Base-by-base conservation (phyloP, 2,113 vertebrate genomes). In the Xiphorhynchus elegans region DNA sequence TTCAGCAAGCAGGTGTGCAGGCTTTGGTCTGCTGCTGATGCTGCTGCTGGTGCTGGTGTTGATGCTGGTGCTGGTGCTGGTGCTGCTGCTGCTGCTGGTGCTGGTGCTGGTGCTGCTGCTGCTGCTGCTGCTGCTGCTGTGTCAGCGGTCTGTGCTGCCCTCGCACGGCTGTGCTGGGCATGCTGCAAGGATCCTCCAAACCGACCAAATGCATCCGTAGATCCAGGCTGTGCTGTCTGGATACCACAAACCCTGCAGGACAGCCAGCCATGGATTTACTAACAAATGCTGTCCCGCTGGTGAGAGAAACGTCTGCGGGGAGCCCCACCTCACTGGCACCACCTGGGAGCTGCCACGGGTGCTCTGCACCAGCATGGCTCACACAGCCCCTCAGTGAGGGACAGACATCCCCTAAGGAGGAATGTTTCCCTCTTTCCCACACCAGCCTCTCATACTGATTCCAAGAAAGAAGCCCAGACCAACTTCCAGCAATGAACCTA, bases 121-220 rank as follows among this genome's bases (percentile, higher is more conserved):
- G 60, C 69, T 35, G 3, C 39, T 8, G 50, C 19, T 44, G 12
- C 12, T 3, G 18, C 40, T 75, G 1, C 53, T 1, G 1, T 39
- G 18, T 53, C 50, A 31, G 80, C 10, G 87, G 96, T 97, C 94
- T 97, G 79, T 96, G 94, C 95, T 96, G 96, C 95, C 95, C 95
- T 84, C 95, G 1, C 79, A 76, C 31, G 95, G 94, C 90, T 39
- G 63, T 2, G 9, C 49, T 3, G 63, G 21, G 10, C 11, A 5
- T 0, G 2, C 58, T 52, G 26, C 26, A 0, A 12, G 42, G 19
- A 25, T 42, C 8, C 50, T 33, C 25, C 40, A 15, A 68, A 69
- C 1, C 0, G 9, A 50, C 8, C n/a, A 20, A 33, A 53, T 0
- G 15, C 11, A 14, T 9, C 21, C 40, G 6, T 4, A 26, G 46